phyloP scores from a whole-genome alignment of 2,113 vertebrate genomes.

The Psettodes erumei region DNA sequence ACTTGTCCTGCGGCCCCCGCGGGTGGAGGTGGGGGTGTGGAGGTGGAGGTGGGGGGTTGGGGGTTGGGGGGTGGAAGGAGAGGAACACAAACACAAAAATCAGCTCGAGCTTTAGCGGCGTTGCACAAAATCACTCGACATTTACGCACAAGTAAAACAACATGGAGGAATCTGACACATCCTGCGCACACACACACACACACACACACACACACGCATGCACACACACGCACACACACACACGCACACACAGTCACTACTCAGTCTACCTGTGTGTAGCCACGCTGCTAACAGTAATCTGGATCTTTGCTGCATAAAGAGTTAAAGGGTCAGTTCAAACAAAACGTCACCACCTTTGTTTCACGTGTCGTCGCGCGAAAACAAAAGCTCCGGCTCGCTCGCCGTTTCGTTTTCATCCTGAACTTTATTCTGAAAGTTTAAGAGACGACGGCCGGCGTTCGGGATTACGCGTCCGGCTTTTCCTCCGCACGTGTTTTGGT shows the following conservation, averaged over 20 bases:
- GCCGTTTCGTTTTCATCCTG: no score
- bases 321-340: constrained; percentile 14
- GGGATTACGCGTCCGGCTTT: no score
- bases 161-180: neutral
- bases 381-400: no score
- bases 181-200: constrained; percentile 24
- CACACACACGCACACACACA: neutral
- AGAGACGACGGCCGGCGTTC: no score
- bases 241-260: constrained; percentile 35
- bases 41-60: no score
- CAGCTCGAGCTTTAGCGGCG: constrained; percentile 39
- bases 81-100: constrained; percentile 67
- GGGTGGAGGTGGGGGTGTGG: no score
- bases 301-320: no score
- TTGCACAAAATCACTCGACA: constrained; percentile 18
- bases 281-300: no score
- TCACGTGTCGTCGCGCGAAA: no score
- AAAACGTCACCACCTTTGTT: no score
- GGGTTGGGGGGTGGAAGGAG: no score
- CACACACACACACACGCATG: constrained; percentile 31
- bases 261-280: constrained; percentile 23
- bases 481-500: constrained; percentile 15
- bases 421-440: no score
- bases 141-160: neutral
- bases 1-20: constrained; percentile 92